These are phyloP conservation scores for Berghia stephanieae DNA, from an alignment of 1,140 invertebrate species.

Conservation along the genomic window DNA sequence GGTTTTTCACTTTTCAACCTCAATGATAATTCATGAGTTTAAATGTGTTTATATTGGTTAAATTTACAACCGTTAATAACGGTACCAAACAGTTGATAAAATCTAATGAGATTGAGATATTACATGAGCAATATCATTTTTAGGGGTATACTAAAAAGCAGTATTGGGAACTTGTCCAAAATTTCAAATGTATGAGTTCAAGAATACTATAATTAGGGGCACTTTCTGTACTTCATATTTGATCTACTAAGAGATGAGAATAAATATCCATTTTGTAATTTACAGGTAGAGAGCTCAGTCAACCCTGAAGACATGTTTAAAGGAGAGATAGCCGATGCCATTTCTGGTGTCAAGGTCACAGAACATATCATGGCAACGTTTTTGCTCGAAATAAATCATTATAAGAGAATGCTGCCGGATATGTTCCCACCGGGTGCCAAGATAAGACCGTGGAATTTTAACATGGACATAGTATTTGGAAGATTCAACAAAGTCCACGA, in stretches of 20 bases:
- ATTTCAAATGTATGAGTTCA: neutral
- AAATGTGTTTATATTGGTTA: too few relatives aligned
- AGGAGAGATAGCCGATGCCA: conserved; percentile 68
- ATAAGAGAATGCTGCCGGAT: conserved; percentile 75
- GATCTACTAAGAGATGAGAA: neutral
- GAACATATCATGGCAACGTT: conserved; percentile 80
- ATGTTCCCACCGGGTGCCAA: conserved; percentile 73
- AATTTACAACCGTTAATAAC: too few relatives aligned
- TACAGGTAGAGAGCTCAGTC: conserved; percentile 81
- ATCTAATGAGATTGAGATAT: too few relatives aligned
- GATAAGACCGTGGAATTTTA: conserved; percentile 84
- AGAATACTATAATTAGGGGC: too few relatives aligned
- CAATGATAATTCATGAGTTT: too few relatives aligned
- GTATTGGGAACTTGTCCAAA: too few relatives aligned
- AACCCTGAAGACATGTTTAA: conserved; percentile 86
- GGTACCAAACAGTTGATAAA: too few relatives aligned
- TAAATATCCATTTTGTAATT: neutral
- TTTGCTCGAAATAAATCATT: conserved; percentile 73
- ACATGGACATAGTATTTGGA: conserved; percentile 85
- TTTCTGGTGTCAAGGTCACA: conserved; percentile 89
- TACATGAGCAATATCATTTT: too few relatives aligned
- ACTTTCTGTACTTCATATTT: neutral
- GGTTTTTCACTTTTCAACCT: too few relatives aligned
- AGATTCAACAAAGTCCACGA: conserved; percentile 85
- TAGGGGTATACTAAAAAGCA: neutral